These are phyloP conservation scores for Tolmerus cingulatus DNA, from an alignment of 2,888 invertebrate species.

Conservation along the genomic window DNA sequence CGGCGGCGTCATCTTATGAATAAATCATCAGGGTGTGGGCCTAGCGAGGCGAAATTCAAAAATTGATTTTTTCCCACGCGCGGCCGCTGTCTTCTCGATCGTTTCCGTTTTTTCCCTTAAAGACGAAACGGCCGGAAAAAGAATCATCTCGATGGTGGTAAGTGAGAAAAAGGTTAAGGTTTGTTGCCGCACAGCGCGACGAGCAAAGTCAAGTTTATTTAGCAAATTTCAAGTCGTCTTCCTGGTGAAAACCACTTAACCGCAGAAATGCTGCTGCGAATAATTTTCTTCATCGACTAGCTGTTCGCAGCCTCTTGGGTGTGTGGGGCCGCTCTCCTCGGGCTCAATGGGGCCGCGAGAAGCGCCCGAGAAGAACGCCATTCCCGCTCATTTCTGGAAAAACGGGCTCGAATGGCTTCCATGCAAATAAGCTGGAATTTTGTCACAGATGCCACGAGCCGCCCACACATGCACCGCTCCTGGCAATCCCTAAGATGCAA, in stretches of 20 bases:
- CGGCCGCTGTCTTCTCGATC: background rate
- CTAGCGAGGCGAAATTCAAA: background rate
- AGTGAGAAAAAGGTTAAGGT: slow-evolving; percentile 13
- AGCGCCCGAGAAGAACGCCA: too few relatives aligned
- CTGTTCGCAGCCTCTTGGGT: background rate
- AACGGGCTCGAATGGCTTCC: background rate
- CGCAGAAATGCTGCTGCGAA: background rate
- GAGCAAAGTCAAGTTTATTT: slow-evolving; percentile 3
- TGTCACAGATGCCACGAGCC: background rate
- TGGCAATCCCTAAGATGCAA: background rate
- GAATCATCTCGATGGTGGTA: background rate
- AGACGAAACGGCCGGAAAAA: background rate
- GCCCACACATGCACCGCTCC: background rate
- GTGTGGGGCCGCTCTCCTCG: background rate
- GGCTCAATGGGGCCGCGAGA: background rate
- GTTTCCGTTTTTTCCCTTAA: background rate
- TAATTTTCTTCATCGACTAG: background rate
- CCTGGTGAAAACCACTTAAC: slow-evolving; percentile 17
- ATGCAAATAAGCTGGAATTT: background rate
- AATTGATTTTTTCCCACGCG: slow-evolving; percentile 12
- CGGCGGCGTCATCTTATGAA: background rate
- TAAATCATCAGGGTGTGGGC: background rate
- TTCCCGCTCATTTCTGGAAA: background rate
- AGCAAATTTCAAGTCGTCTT: background rate
- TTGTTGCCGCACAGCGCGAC: background rate